Base-by-base conservation (phyloP, 2,113 vertebrate genomes). In the Psilopsiagon aurifrons region DNA sequence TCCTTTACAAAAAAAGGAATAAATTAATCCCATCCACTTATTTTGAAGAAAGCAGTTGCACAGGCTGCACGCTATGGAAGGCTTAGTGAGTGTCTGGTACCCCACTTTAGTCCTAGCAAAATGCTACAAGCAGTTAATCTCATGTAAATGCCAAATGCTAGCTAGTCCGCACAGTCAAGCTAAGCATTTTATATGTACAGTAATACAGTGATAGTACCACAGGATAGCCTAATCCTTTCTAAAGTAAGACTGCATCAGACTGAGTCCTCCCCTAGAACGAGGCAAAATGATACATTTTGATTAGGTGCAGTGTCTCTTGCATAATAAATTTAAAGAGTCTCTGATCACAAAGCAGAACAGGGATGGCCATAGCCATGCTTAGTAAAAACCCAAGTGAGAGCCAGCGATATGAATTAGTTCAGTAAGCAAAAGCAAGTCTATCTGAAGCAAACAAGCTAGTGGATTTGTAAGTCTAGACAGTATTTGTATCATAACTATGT, bases 401-500 rank as follows among this genome's bases (percentile, higher is more conserved):
- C 19, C 69, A 83, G 44, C 8, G 15, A 60, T 4, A 91, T 54
- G 85, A 86, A 91, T 90, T 39, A 84, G 55, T 77, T 75, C 78
- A 78, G 86, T 49, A 76, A 78, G 62, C 64, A 88, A 95, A 7
- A 80, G 43, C 37, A 94, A 90, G 62, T 59, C 88, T 57, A 85
- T 17, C 74, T 3, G 41, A 94, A 95, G 86, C 73, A 83, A 96
- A 94, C 57, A 8, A 96, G 90, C n/a, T 79, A 22, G 9, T 27
- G 83, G 83, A 95, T 84, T 74, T 93, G 17, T 69, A 88, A 92
- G 57, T 93, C 70, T 92, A 95, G 54, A 92, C 90, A 68, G 77
- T 75, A 95, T 90, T 88, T 95, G 90, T 33, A 92, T 28, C 74
- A 62, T 49, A 92, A 96, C 37, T 54, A 83, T 59, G 60, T 29